Percentiles rank a stretch among this genome's conserved stretches.
Conservation (phyloP, 2,113 vertebrate species). For the Cyprinodon brontotheroides region DNA sequence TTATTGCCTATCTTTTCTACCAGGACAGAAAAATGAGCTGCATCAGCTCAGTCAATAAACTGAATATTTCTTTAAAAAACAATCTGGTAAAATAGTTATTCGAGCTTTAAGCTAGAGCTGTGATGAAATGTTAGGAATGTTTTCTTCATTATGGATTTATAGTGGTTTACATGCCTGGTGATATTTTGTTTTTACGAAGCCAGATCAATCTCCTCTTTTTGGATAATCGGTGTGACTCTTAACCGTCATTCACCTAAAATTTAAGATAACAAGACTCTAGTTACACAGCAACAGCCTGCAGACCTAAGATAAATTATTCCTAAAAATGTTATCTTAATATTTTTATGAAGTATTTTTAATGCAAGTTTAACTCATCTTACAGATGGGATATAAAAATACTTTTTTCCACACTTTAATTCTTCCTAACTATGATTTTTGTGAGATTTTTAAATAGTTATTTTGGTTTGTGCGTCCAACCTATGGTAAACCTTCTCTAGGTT, state of each 20-base stretch:
- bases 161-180: background rate
- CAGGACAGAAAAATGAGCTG: background rate
- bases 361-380: background rate
- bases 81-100: background rate
- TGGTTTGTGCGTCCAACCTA: conserved; percentile 2
- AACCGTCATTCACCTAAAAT: no score
- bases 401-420: background rate
- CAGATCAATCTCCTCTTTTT: no score
- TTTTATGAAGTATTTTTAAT: background rate
- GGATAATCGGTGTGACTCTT: no score
- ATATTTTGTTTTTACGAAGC: background rate
- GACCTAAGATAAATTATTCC: background rate
- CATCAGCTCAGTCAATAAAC: background rate
- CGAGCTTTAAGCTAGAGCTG: background rate
- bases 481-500: conserved; percentile 32
- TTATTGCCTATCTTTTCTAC: background rate
- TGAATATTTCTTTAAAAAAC: background rate
- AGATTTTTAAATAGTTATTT: background rate
- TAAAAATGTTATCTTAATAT: background rate
- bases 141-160: background rate
- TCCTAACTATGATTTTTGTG: background rate
- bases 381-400: background rate
- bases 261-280: background rate
- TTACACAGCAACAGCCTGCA: background rate
- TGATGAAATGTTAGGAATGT: background rate